Evolutionary conservation across 2,113 vertebrate species (phyloP).

Genomic region (Oncorhynchus keta): DNA sequence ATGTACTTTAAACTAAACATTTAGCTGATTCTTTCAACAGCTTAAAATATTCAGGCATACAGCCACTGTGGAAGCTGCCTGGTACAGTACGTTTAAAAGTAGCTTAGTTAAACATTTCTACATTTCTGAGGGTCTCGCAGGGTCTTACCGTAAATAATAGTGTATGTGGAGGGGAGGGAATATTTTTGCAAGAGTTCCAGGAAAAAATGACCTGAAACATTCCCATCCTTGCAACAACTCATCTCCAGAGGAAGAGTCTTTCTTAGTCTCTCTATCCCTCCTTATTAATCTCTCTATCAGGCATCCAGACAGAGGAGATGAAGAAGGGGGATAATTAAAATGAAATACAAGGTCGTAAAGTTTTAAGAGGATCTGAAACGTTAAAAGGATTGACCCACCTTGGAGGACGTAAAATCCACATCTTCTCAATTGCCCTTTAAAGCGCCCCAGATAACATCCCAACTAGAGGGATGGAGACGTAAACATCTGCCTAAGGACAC

Average conservation of each 20-base stretch:
- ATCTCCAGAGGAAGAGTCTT: conserved; percentile 20
- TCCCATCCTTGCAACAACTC: conserved; percentile 27
- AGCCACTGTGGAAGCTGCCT: conserved; percentile 11
- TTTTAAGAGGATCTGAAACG: conserved; percentile 48
- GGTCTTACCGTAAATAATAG: conserved; percentile 34
- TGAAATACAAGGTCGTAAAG: conserved; percentile 58
- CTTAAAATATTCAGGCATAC: conserved; percentile 8
- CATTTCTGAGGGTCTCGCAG: background rate
- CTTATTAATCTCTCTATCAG: conserved; percentile 27
- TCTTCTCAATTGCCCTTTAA: conserved; percentile 26
- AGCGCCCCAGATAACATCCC: conserved; percentile 7
- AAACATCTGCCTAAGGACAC: conserved; percentile 30
- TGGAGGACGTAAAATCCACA: conserved; percentile 38
- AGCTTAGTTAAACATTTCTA: background rate
- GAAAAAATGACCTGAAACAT: conserved; percentile 27
- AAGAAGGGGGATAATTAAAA: conserved; percentile 51
- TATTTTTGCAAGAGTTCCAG: conserved; percentile 31
- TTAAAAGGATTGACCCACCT: conserved; percentile 49
- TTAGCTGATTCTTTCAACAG: background rate
- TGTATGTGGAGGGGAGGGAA: conserved; percentile 33
- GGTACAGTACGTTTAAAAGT: too few relatives aligned
- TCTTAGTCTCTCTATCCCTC: background rate
- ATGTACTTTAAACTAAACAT: too few relatives aligned
- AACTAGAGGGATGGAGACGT: conserved; percentile 27
- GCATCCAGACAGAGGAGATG: conserved; percentile 13